phyloP scores from a whole-genome alignment of 2,888 invertebrate species.

The Hedya salicella region DNA sequence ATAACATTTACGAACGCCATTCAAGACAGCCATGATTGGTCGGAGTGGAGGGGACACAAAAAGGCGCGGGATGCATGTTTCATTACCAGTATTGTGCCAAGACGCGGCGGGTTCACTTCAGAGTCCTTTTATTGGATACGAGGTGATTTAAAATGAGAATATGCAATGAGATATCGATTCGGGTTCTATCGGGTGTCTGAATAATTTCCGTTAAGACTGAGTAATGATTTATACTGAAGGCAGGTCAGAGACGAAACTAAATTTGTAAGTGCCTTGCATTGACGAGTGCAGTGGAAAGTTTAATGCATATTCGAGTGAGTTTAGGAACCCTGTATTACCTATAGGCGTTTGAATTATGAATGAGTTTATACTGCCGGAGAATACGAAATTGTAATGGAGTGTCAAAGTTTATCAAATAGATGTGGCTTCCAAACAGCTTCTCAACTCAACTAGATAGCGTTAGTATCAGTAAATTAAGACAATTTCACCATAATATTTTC shows the following conservation, averaged over 20 bases:
- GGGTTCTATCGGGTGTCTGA: conserved; percentile 49
- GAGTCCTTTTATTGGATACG: conserved; percentile 56
- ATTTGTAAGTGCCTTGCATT: conserved; percentile 12
- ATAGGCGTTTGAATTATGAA: neutral
- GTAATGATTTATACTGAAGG: conserved; percentile 50
- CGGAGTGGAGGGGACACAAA: conserved; percentile 59
- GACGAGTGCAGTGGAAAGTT: conserved; percentile 9
- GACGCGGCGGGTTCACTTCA: conserved; percentile 67
- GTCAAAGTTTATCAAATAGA: too few species aligned
- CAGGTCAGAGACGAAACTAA: conserved; percentile 17
- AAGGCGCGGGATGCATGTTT: conserved; percentile 66
- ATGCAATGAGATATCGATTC: conserved; percentile 71
- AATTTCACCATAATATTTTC: too few species aligned
- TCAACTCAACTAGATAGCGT: too few species aligned
- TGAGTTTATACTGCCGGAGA: neutral
- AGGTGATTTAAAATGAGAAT: conserved; percentile 71
- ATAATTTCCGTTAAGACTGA: conserved; percentile 54
- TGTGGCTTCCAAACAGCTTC: too few species aligned
- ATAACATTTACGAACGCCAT: conserved; percentile 58
- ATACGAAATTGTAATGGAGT: neutral
- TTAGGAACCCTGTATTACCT: neutral
- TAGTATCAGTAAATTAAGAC: too few species aligned
- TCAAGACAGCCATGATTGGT: conserved; percentile 63
- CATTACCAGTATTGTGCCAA: conserved; percentile 69
- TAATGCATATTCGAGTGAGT: conserved; percentile 11